Evolutionary conservation across 2,888 invertebrate genomes (phyloP).

Genomic region (Noctua comes): DNA sequence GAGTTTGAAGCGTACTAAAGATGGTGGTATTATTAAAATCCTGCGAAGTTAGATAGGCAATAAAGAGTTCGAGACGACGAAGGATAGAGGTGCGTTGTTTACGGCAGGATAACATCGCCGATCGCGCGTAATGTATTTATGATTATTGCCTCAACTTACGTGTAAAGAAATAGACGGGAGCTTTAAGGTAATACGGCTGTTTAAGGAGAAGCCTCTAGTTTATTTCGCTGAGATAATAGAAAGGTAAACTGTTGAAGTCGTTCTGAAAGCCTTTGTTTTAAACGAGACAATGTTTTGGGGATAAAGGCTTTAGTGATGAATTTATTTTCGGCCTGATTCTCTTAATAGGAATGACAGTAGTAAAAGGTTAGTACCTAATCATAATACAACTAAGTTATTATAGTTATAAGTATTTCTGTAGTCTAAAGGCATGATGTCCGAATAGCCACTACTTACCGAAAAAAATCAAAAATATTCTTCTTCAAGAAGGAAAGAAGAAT

Average conservation of each 20-base stretch:
- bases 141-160: slow-evolving; percentile 85
- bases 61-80: slow-evolving; percentile 81
- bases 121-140: slow-evolving; percentile 90
- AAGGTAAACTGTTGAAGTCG: slow-evolving; percentile 41
- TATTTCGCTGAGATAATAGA: slow-evolving; percentile 57
- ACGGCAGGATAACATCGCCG: slow-evolving; percentile 85
- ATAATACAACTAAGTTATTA: neutral
- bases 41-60: slow-evolving; percentile 88
- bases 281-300: slow-evolving; percentile 34
- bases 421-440: no score
- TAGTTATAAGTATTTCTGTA: neutral
- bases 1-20: slow-evolving; percentile 66
- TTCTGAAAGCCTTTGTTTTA: slow-evolving; percentile 38
- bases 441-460: no score
- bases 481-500: no score
- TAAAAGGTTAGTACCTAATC: neutral
- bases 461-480: no score
- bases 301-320: slow-evolving; percentile 31
- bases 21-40: slow-evolving; percentile 82
- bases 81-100: slow-evolving; percentile 84
- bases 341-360: neutral
- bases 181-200: slow-evolving; percentile 63
- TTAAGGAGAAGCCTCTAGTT: slow-evolving; percentile 65
- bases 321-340: slow-evolving; percentile 2
- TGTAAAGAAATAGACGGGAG: slow-evolving; percentile 70